Base-by-base conservation (phyloP, 53 echinoderm and acorn worm genomes). In the Zoroaster sp. region DNA sequence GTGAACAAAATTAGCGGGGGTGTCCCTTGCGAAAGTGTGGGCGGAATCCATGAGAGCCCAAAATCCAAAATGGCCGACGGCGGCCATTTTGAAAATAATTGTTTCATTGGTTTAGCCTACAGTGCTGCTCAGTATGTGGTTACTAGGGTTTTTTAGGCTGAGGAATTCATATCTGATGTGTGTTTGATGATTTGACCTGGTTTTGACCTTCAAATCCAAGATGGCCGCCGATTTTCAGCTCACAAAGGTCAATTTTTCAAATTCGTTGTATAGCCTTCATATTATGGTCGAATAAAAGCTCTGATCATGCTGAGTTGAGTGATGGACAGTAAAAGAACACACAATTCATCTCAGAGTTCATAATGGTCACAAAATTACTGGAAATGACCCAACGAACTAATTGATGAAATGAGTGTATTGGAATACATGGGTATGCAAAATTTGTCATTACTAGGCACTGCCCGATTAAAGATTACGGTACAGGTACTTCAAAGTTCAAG, bases 121-220 rank as follows among this genome's bases (percentile, higher is more conserved):
- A 25, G 13, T 32, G 18, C 59, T 80, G 35, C 17, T 63, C 25
- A 59, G 33, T 13, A 59, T 54, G 14, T 59, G 55, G 6, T 54
- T 34, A 43, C 4, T 59, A 54, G 35, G 65, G 38, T 80, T 80
- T 65, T 49, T 2, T n/a, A 38, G 66, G 81, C 53, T 55, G 11
- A 80, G 81, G 81, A 80, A 80, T 80, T 53, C 80, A 80, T 46
- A 15, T 75, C n/a, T 75, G 34, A 75, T 6, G 34, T 3, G 4
- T n/a, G n/a, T n/a, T n/a, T n/a, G n/a, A n/a, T n/a, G n/a, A n/a
- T n/a, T n/a, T n/a, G n/a, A n/a, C n/a, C n/a, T n/a, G 23, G 10
- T 75, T 75, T 55, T 83, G 67, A 49, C 83, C 35, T 40, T 69
- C 35, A 42, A 52, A 52, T 83, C 42, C 83, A 83, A 83, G 83